Percentiles rank a stretch among this genome's conserved stretches.
phyloP scores from a whole-genome alignment of 2,797 vertebrate species.

The Momotus momota region DNA sequence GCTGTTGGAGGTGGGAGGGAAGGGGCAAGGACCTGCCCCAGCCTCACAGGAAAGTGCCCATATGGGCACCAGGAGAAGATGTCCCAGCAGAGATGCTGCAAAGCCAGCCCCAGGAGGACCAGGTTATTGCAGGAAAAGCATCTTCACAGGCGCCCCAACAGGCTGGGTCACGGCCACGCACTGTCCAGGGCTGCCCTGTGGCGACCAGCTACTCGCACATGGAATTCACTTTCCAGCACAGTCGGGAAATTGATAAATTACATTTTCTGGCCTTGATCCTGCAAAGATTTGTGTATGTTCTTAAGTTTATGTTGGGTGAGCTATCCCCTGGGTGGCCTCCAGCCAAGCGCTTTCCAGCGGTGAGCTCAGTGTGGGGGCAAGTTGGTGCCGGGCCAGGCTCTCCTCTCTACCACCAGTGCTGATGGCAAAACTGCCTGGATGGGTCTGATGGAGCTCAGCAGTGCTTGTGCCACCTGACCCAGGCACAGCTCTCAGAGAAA shows the following conservation, averaged over 20 bases:
- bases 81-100: background rate
- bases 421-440: background rate
- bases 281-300: background rate
- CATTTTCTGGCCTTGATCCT: background rate
- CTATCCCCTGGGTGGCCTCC: background rate
- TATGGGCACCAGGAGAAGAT: background rate
- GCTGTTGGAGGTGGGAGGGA: background rate
- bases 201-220: background rate
- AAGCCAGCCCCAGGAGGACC: background rate
- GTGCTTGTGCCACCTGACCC: background rate
- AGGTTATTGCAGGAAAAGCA: background rate
- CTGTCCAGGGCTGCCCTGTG: background rate
- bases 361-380: rapidly evolving
- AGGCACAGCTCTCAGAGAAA: rapidly evolving
- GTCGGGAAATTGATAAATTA: background rate
- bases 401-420: background rate
- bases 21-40: background rate
- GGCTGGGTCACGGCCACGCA: background rate
- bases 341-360: background rate
- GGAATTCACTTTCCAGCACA: background rate
- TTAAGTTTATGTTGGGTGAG: background rate
- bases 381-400: background rate
- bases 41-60: rapidly evolving
- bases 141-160: background rate
- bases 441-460: background rate